These are phyloP conservation scores for Triops cancriformis DNA, from an alignment of 1,140 invertebrate species.

Conservation along the genomic window DNA sequence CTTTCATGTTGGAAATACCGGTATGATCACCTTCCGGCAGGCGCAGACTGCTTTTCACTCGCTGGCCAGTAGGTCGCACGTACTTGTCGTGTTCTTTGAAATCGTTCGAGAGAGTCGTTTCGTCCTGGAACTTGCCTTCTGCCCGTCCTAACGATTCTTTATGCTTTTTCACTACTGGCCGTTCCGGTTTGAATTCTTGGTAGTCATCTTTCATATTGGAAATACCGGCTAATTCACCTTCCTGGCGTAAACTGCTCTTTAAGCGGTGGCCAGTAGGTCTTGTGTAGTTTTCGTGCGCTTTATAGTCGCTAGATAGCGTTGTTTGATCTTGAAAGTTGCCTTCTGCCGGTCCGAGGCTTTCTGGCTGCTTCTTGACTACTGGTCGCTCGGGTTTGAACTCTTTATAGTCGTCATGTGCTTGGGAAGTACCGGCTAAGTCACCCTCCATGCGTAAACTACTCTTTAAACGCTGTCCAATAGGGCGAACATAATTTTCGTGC, in stretches of 20 bases:
- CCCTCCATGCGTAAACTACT: neutral
- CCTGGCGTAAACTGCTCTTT: neutral
- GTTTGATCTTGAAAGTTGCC: neutral
- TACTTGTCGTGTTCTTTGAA: neutral
- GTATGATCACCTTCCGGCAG: too few relatives aligned
- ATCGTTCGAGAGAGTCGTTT: neutral
- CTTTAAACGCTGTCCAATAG: neutral
- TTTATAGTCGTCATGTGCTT: neutral
- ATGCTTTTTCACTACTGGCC: neutral
- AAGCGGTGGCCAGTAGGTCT: neutral
- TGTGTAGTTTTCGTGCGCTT: neutral
- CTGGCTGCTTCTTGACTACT: neutral
- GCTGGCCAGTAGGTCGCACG: neutral
- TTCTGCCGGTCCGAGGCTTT: neutral
- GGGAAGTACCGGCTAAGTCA: neutral
- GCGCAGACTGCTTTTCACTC: too few relatives aligned
- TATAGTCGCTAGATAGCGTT: neutral
- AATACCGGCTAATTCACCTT: neutral
- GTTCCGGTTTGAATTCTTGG: neutral
- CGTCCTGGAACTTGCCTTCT: neutral
- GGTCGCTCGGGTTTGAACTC: neutral
- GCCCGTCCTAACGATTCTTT: neutral
- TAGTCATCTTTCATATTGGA: neutral
- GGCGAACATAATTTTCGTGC: neutral
- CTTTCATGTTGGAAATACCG: too few relatives aligned